Evolutionary conservation across 1,140 invertebrate species (phyloP).

Genomic region (Pristionchus pacificus): DNA sequence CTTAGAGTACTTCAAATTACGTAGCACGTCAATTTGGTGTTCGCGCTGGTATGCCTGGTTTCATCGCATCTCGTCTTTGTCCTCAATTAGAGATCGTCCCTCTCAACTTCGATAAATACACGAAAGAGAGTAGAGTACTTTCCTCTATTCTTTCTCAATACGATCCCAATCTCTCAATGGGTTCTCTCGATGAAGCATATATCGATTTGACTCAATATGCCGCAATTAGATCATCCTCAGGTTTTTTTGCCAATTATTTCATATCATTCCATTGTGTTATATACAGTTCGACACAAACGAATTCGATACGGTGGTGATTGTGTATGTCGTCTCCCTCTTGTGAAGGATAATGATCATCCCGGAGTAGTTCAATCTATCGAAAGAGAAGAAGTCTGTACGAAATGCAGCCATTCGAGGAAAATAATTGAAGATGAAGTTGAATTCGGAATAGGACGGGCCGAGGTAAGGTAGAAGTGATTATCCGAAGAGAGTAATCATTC

Average conservation of each 20-base stretch:
- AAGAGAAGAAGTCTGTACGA: conserved; percentile 27
- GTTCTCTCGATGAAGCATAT: conserved; percentile 69
- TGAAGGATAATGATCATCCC: conserved; percentile 1
- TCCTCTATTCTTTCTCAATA: conserved; percentile 63
- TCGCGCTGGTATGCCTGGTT: conserved; percentile 71
- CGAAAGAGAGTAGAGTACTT: conserved; percentile 59
- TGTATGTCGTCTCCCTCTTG: conserved; percentile 45
- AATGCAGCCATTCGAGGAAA: conserved; percentile 37
- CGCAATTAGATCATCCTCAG: conserved; percentile 15
- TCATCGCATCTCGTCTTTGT: conserved; percentile 69
- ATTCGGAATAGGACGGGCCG: conserved; percentile 26
- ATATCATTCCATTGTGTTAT: background rate
- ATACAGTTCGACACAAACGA: conserved; percentile 33
- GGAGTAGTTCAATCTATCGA: background rate
- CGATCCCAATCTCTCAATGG: conserved; percentile 64
- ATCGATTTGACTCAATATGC: conserved; percentile 66
- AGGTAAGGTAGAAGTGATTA: conserved; percentile 35
- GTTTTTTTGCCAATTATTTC: background rate
- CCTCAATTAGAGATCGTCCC: conserved; percentile 66
- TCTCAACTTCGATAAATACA: conserved; percentile 65
- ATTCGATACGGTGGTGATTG: conserved; percentile 34
- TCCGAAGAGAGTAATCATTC: conserved; percentile 27
- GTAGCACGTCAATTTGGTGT: conserved; percentile 67
- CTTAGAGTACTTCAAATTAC: conserved; percentile 69
- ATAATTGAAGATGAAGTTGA: conserved; percentile 31